These are phyloP conservation scores for Temnothorax unifasciatus DNA, from an alignment of 2,888 invertebrate species.

Conservation along the genomic window DNA sequence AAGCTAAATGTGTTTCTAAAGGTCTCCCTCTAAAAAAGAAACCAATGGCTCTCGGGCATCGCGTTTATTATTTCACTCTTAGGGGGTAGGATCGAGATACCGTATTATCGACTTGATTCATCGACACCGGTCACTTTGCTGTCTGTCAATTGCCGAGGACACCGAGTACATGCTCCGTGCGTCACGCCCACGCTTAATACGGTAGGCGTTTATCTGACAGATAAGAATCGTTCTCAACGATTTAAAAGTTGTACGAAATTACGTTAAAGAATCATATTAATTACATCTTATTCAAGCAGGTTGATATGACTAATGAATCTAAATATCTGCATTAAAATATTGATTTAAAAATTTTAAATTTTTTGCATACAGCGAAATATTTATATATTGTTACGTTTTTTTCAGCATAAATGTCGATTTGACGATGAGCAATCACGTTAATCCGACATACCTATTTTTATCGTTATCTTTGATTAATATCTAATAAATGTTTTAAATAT, in stretches of 20 bases:
- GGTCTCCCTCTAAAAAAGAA: background rate
- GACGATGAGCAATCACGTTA: background rate
- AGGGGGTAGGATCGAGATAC: background rate
- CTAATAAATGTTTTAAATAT: background rate
- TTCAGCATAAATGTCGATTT: background rate
- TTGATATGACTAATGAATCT: background rate
- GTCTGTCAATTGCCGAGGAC: conserved; percentile 55
- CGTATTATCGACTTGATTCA: conserved; percentile 32
- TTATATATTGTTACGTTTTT: background rate
- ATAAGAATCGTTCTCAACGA: conserved; percentile 68
- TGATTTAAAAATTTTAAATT: background rate
- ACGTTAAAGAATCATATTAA: background rate
- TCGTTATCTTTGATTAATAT: background rate
- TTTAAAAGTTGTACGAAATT: conserved; percentile 56
- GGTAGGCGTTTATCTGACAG: conserved; percentile 64
- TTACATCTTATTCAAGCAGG: background rate
- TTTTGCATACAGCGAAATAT: background rate
- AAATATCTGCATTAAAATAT: conserved; percentile 1
- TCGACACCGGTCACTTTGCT: conserved; percentile 57
- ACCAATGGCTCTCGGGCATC: background rate
- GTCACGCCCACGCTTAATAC: conserved; percentile 72
- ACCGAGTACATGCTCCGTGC: conserved; percentile 65
- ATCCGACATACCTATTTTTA: background rate
- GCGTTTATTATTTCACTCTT: background rate
- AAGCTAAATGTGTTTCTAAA: background rate